Evolutionary conservation across 2,797 vertebrate genomes (phyloP), one percentile per base, ranked within the genome.

Genomic region (Sandelia bainsii): DNA sequence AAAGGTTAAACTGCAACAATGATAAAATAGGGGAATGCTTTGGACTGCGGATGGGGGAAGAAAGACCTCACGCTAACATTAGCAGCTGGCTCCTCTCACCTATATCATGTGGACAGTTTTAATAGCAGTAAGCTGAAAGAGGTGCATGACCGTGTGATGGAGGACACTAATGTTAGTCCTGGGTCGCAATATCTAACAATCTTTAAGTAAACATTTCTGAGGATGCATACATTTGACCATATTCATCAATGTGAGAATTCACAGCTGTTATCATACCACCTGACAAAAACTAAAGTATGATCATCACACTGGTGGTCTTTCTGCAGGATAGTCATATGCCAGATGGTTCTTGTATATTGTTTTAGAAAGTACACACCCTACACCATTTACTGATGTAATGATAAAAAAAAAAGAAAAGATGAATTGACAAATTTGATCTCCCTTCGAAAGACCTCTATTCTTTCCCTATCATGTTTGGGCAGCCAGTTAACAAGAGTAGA

Each of bases 381-480:
- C 19, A 27, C 48, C 0, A 71, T 69, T 73, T 72, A 37, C 42
- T 42, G 7, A 23, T 32, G 54, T 27, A 44, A 0, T 51, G 46
- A 37, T 54, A 44, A 34, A 34, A 34, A 32, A 7, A 32, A 29
- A 32, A 32, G 7, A 32, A 34, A 34, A 34, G 94, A 93, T 88
- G 91, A 95, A 96, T 96, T 97, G 94, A 97, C 91, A 89, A 95
- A 97, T 97, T 94, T 96, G 93, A 96, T 96, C 93, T 94, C 91
- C 93, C 95, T 96, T 96, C 92, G 95, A 94, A 91, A 90, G 91
- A 89, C 91, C 69, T 87, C 93, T 87, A 95, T 95, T 95, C 94
- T 94, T 92, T 75, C 69, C 82, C 93, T 92, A 88, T 94, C 94
- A 94, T 96, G 94, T 94, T 96, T 95, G 93, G 92, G 92, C 92